phyloP scores from a whole-genome alignment of 2,797 vertebrate genomes.

The Poeciliopsis presidionis region DNA sequence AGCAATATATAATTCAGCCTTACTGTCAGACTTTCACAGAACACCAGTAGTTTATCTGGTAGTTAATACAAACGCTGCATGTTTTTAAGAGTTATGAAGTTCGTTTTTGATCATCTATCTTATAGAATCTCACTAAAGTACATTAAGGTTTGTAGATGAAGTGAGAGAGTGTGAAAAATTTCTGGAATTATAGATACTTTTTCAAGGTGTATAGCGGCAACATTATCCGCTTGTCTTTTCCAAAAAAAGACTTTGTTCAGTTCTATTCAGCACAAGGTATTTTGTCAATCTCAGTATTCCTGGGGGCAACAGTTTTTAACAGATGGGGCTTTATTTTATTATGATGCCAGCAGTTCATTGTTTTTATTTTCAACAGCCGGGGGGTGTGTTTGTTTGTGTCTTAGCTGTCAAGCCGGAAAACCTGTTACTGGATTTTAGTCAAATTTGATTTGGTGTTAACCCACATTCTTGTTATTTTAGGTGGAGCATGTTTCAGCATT shows the following conservation, averaged over 20 bases:
- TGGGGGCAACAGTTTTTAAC: neutral
- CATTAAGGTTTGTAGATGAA: neutral
- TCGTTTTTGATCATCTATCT: neutral
- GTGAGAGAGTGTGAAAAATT: neutral
- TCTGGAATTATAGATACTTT: neutral
- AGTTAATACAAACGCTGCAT: neutral
- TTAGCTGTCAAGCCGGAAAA: constrained; percentile 6
- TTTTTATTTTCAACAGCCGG: neutral
- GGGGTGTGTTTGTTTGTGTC: neutral
- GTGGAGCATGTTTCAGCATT: neutral
- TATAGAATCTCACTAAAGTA: neutral
- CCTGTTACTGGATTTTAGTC: neutral
- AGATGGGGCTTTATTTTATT: neutral
- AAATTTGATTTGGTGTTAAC: neutral
- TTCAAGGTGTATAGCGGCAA: neutral
- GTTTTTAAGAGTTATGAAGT: neutral
- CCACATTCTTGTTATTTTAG: neutral
- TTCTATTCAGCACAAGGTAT: neutral
- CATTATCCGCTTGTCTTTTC: neutral
- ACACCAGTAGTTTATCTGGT: neutral
- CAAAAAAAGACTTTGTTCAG: neutral
- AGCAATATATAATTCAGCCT: neutral
- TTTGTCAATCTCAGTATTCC: neutral
- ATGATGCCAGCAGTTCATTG: neutral
- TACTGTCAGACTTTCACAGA: neutral